Percentiles rank a stretch among this genome's conserved stretches.
Evolutionary conservation across 1,140 invertebrate genomes (phyloP).

Genomic region (Drosophila parabipectinata): DNA sequence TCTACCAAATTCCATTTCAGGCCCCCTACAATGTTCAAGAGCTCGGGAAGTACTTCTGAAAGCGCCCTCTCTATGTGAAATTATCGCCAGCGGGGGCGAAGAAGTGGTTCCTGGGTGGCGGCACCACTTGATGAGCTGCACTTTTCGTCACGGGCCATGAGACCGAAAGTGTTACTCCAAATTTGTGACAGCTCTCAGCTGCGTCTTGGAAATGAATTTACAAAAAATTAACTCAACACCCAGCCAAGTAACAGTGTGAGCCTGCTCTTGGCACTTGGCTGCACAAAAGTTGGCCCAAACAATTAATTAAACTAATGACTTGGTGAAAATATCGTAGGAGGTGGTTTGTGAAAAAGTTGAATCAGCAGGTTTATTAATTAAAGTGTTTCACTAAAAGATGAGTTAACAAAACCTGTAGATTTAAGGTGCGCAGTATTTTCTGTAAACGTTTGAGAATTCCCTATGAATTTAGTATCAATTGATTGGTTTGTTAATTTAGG

Average conservation of each 20-base stretch:
- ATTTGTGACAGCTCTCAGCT: conserved; percentile 55
- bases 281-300: conserved; percentile 47
- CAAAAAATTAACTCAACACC: conserved; percentile 68
- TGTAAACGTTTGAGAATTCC: conserved; percentile 6
- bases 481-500: conserved; percentile 41
- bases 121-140: conserved; percentile 60
- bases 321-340: conserved; percentile 49
- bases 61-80: conserved; percentile 1
- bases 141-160: conserved; percentile 42
- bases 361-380: conserved; percentile 45
- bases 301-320: conserved; percentile 80
- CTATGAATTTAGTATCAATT: conserved; percentile 9
- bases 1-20: conserved; percentile 51
- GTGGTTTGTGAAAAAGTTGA: conserved; percentile 47
- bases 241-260: background rate
- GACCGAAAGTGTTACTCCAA: conserved; percentile 47
- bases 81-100: background rate
- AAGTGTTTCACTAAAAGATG: conserved; percentile 26
- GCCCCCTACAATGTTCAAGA: conserved; percentile 44
- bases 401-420: conserved; percentile 12
- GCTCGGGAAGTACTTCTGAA: conserved; percentile 9
- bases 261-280: conserved; percentile 32
- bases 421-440: too few relatives aligned
- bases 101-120: conserved; percentile 4
- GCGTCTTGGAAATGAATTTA: conserved; percentile 53